Evolutionary conservation across 2,113 vertebrate genomes (phyloP).

Genomic region (Solenodon paradoxus): DNA sequence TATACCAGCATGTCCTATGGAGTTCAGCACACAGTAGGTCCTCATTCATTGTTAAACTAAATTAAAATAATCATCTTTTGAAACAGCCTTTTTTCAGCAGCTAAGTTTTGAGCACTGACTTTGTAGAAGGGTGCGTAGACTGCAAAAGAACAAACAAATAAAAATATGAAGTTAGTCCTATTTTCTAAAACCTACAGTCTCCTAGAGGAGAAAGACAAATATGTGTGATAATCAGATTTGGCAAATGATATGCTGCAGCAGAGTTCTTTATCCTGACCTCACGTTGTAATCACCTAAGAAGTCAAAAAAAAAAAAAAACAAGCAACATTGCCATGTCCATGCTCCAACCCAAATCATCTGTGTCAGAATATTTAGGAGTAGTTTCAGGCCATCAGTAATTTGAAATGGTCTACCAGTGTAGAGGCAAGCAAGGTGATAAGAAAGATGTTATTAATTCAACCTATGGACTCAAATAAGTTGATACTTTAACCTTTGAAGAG

Average conservation of each 20-base stretch:
- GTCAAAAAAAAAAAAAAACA: not conserved
- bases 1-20: not conserved
- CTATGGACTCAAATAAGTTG: not conserved
- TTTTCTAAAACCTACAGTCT: not conserved
- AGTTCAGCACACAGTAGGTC: not conserved
- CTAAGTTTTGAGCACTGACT: not conserved
- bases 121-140: not conserved
- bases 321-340: not conserved
- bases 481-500: not conserved
- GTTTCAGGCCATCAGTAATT: not conserved
- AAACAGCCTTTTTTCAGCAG: not conserved
- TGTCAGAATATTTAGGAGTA: not conserved
- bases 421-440: not conserved
- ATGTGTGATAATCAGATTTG: not conserved
- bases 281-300: not conserved
- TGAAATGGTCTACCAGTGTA: not conserved
- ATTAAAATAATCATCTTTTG: not conserved
- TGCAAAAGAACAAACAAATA: not conserved
- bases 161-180: not conserved
- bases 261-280: not conserved
- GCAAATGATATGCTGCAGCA: not conserved
- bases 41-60: not conserved
- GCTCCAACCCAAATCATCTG: not conserved
- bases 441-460: not conserved
- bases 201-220: not conserved